Evolutionary conservation across 2,113 vertebrate species (phyloP), one percentile per base, ranked within the genome.

Genomic region (Rhinoderma darwinii): DNA sequence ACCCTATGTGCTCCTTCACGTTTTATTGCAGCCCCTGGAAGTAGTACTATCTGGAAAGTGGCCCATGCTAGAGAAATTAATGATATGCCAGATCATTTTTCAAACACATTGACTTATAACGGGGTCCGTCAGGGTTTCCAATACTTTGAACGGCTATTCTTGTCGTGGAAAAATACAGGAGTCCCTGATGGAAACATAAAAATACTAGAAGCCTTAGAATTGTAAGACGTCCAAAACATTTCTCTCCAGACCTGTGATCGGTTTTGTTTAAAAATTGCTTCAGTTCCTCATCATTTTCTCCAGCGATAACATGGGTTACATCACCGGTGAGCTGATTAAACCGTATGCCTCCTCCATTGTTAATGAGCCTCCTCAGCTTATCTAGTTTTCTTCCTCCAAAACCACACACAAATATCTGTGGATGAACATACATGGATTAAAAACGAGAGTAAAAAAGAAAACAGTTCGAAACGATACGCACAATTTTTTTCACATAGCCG

Each of bases 311-410:
- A 78, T 99, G 98, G 74, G 98, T 98, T 86, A 99, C 96, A 50
- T 99, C 97, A 91, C 97, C 97, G 82, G 95, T 96, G 79, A 96
- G 95, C 12, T 98, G 97, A 93, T 97, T 98, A 91, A 99, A 99
- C 83, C 95, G 96, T 89, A 99, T 91, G 43, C 98, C 98, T 86
- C 98, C 98, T 47, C 96, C 96, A 0, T 89, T 90, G 89, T 97
- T 99, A 83, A 99, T 96, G 70, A 98, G 95, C 22, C 94, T 93
- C 73, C 96, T 94, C 88, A 99, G 90, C 88, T 98, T 98, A 90
- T 99, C 98, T 89, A 98, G 68, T 87, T 95, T 98, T 92, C 96
- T 96, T 51, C 93, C 95, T 30, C 94, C 93, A 89, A 99, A 94
- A 35, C 98, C 98, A 82, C 96, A 98, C 1, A 99, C 92, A 88